Base-by-base conservation (phyloP, 2,797 vertebrate species). In the Uromys caudimaculatus region DNA sequence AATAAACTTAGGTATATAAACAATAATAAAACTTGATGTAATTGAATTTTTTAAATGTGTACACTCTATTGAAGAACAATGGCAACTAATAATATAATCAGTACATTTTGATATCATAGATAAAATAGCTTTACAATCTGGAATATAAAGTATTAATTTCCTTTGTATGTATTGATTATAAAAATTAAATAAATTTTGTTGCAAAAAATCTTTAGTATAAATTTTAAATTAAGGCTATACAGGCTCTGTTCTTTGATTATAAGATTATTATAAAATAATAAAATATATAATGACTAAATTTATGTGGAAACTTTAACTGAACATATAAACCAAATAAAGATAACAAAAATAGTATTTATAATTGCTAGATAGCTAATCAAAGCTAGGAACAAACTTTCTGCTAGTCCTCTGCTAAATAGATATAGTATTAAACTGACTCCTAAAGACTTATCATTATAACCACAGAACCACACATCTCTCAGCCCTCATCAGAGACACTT, bases 11-110 rank as follows among this genome's bases (percentile, higher is more conserved):
- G 21, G 29, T 50, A 38, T 12, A 87, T 69, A 10, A 12, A 87
- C 6, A 96, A 92, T n/a, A 21, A 35, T 67, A 77, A 97, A 88
- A 76, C 56, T 77, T 85, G 12, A 62, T 76, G 83, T 60, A 54
- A 29, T 60, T 3, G 60, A 41, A 60, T 82, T 94, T 87, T 94
- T 69, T 50, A 95, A 92, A 60, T 67, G 44, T 44, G 19, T 35
- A 27, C 14, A 19, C 76, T 58, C 84, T 50, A 89, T 11, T 56
- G 0, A 19, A 60, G 7, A 83, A 71, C 29, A 52, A 11, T 35
- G n/a, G 83, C 56, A 78, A 78, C 35, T 88, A 60, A 87, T 44
- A 90, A 78, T 60, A 73, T 73, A 75, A 8, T 85, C 52, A 58
- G 6, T 71, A 84, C 3, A 84, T 88, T 84, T n/a, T 90, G 69